A percentile compares a stretch with the other conserved stretches of the same genome.
Conservation (phyloP, 2,797 vertebrate genomes). For the Xerus rutilus region DNA sequence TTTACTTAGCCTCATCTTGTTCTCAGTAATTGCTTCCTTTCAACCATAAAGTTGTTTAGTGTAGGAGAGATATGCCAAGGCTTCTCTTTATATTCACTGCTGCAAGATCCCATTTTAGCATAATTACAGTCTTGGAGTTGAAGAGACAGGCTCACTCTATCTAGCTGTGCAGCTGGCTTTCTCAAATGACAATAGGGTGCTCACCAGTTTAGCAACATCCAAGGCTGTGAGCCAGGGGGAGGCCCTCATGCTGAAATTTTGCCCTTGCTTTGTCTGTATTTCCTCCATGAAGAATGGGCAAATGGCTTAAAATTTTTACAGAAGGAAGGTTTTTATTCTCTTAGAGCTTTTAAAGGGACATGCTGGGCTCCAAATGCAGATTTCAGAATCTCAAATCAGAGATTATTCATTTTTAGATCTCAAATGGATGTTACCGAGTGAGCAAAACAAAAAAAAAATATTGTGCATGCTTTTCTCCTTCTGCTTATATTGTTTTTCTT, state of each 20-base stretch:
- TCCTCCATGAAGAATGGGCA: slow-evolving; percentile 44
- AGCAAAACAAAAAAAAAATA: background rate
- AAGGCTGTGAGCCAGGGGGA: slow-evolving; percentile 57
- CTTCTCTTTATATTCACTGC: slow-evolving; percentile 82
- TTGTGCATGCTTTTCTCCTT: background rate
- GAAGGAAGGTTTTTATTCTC: slow-evolving; percentile 21
- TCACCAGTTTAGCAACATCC: slow-evolving; percentile 52
- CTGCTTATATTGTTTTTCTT: background rate
- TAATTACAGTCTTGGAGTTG: slow-evolving; percentile 83
- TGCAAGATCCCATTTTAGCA: slow-evolving; percentile 82
- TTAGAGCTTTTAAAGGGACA: slow-evolving; percentile 43
- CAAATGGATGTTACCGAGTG: background rate
- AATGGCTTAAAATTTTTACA: slow-evolving; percentile 62
- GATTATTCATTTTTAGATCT: slow-evolving; percentile 17
- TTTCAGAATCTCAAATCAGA: slow-evolving; percentile 62
- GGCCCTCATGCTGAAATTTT: slow-evolving; percentile 65
- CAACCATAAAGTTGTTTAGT: slow-evolving; percentile 81
- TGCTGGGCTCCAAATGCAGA: background rate
- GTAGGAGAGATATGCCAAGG: slow-evolving; percentile 77
- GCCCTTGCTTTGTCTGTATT: slow-evolving; percentile 67
- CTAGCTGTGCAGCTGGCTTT: slow-evolving; percentile 80
- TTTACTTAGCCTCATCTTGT: slow-evolving; percentile 77
- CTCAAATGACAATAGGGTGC: slow-evolving; percentile 71
- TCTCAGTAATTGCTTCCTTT: slow-evolving; percentile 84
- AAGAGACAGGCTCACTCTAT: slow-evolving; percentile 76